Conservation (phyloP, 2,888 invertebrate genomes). For the Dioctria rufipes region DNA sequence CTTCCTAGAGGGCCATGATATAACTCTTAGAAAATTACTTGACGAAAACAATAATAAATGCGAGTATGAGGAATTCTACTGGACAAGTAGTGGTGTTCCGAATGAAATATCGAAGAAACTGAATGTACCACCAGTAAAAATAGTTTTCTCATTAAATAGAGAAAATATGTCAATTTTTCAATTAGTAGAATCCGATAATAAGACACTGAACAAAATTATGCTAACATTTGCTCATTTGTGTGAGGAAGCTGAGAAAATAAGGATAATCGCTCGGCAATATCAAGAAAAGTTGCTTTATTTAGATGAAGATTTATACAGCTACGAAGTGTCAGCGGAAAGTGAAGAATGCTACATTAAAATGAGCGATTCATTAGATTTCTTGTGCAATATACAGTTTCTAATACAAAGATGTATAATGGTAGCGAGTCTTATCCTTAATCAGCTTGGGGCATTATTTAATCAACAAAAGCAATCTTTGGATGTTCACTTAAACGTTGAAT, state of each 20-base stretch:
- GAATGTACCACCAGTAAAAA: not conserved
- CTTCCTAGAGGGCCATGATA: constrained; percentile 65
- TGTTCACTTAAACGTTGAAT: constrained; percentile 62
- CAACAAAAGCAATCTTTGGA: constrained; percentile 69
- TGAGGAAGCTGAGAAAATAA: constrained; percentile 81
- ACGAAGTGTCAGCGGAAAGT: constrained; percentile 60
- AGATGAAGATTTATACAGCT: constrained; percentile 64
- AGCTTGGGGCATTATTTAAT: constrained; percentile 80
- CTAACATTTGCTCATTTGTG: constrained; percentile 85
- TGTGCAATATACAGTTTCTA: constrained; percentile 79
- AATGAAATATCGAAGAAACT: not conserved
- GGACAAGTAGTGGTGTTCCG: not conserved
- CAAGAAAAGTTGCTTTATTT: constrained; percentile 71
- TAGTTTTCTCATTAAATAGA: constrained; percentile 60
- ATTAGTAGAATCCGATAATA: constrained; percentile 87
- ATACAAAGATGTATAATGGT: constrained; percentile 81
- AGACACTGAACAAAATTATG: constrained; percentile 83
- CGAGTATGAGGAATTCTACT: constrained; percentile 26
- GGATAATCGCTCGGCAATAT: constrained; percentile 77
- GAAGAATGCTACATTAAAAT: constrained; percentile 67
- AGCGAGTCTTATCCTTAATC: constrained; percentile 80
- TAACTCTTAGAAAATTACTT: constrained; percentile 1
- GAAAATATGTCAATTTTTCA: constrained; percentile 80
- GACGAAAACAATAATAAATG: not conserved
- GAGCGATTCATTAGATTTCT: constrained; percentile 74